Evolutionary conservation across 2,888 invertebrate species (phyloP).

Genomic region (Sarcophaga carnaria): DNA sequence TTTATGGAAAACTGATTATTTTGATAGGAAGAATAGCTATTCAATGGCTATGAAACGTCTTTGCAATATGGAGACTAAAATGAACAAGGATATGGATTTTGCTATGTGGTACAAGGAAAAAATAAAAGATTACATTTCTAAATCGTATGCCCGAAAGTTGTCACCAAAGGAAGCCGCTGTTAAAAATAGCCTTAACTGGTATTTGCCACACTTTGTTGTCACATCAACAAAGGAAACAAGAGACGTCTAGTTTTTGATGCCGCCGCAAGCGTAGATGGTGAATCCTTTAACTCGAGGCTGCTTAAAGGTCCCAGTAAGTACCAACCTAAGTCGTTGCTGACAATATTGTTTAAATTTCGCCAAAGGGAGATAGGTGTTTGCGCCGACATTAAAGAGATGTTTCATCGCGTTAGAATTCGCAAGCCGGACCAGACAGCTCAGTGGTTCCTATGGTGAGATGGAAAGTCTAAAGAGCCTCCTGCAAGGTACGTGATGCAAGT

Average conservation of each 20-base stretch:
- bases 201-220: conserved; percentile 48
- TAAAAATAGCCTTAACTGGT: conserved; percentile 37
- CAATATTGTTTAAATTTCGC: conserved; percentile 61
- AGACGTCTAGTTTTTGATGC: conserved; percentile 62
- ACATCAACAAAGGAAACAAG: conserved; percentile 51
- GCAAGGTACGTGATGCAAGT: conserved; percentile 46
- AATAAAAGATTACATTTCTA: conserved; percentile 36
- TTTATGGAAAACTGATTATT: conserved; percentile 26
- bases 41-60: conserved; percentile 35
- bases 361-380: conserved; percentile 59
- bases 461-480: too few relatives aligned
- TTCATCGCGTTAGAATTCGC: too few relatives aligned
- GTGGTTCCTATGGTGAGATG: too few relatives aligned
- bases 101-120: conserved; percentile 33
- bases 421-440: too few relatives aligned
- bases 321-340: conserved; percentile 55
- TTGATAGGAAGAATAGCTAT: conserved; percentile 8
- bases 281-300: conserved; percentile 55
- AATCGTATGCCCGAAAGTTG: conserved; percentile 43
- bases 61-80: conserved; percentile 39
- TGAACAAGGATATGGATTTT: conserved; percentile 14
- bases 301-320: conserved; percentile 56
- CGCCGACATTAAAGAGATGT: conserved; percentile 50
- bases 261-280: conserved; percentile 44
- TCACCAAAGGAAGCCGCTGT: conserved; percentile 22